Evolutionary conservation across 1,140 invertebrate genomes (phyloP), one percentile per base, ranked within the genome.

Genomic region (Dendrolimus punctatus): DNA sequence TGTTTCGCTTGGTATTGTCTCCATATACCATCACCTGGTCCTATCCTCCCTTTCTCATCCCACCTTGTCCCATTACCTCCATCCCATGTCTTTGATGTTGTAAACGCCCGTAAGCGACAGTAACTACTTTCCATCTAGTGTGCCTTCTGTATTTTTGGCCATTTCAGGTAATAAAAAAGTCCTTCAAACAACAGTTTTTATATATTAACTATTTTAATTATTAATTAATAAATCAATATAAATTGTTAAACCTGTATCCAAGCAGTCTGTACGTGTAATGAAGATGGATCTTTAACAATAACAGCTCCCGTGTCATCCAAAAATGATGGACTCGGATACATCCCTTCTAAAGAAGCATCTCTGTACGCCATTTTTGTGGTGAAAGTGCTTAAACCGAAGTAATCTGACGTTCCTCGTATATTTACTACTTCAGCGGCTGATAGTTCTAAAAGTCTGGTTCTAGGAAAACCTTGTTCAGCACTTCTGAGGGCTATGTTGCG

Each of bases 331-430:
- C 78, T 64, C 0, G 73, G 62, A 37, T 80, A 88, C 48, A 80
- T 76, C 9, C 75, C 83, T 0, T 87, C 49, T 52, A 88, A 48
- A 9, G 72, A 66, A 52, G 74, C 61, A 58, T 85, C 74, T 73
- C 89, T 52, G 47, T 72, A 88, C 40, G 87, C 66, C 53, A 80
- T 40, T 38, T 79, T 81, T 5, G 87, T 86, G 0, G 89, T 89
- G 62, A 92, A 92, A 7, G 87, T 79, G 56, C 91, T 92, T 1
- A 92, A 57, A 36, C 90, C 91, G 44, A 91, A 88, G 77, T 91
- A 92, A 64, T 92, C 91, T 1, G 85, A 83, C 8, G 88, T 88
- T 43, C 91, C 91, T 50, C 86, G 88, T 5, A 93, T 86, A 37
- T 80, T 64, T 46, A 82, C 63, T 2, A 90, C 85, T 78, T 93